Evolutionary conservation across 64 coral and sea anemone species (phyloP).

Genomic region (Actinia tenebrosa): DNA sequence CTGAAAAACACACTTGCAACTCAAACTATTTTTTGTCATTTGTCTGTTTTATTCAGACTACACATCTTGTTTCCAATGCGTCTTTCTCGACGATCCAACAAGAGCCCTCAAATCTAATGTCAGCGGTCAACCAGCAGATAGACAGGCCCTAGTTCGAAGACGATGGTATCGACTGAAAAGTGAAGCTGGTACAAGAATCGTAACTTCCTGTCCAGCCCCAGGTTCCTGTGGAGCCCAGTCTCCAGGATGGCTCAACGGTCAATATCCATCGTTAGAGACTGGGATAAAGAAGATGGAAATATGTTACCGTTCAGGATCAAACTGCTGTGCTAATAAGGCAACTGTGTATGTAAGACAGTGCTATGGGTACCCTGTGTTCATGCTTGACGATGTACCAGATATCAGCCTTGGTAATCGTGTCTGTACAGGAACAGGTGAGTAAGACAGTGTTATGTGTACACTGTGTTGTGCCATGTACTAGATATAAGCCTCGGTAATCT

Average conservation of each 20-base stretch:
- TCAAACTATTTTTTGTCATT: no score
- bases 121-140: slow-evolving; percentile 1
- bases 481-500: no score
- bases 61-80: background rate
- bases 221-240: slow-evolving; percentile 23
- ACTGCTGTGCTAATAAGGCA: slow-evolving; percentile 19
- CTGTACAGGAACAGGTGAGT: background rate
- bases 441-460: no score
- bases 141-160: background rate
- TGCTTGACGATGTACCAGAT: slow-evolving; percentile 18
- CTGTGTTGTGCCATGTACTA: no score
- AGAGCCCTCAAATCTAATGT: background rate
- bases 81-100: background rate
- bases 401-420: background rate
- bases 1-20: no score
- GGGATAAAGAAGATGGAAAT: slow-evolving; percentile 18
- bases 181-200: background rate
- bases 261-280: slow-evolving; percentile 18
- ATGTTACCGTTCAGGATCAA: slow-evolving; percentile 18
- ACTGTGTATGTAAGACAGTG: slow-evolving; percentile 44
- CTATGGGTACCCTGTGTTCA: slow-evolving; percentile 32
- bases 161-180: slow-evolving; percentile 30
- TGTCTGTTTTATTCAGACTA: background rate
- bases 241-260: slow-evolving; percentile 34
- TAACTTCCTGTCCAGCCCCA: slow-evolving; percentile 13